Evolutionary conservation across 2,797 vertebrate genomes (phyloP).

Genomic region (Aeoliscus strigatus): DNA sequence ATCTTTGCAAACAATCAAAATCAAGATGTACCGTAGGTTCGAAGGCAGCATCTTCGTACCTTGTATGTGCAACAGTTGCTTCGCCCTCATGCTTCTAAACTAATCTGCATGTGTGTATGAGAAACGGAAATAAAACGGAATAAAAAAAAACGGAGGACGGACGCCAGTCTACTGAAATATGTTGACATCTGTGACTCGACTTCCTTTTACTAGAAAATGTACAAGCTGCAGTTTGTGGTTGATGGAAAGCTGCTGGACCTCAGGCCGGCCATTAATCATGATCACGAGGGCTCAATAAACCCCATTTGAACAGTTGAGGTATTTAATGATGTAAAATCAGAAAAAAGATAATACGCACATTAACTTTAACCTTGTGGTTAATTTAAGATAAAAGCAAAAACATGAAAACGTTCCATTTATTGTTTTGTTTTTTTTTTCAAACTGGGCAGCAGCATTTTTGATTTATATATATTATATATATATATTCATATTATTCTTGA

Average conservation of each 20-base stretch:
- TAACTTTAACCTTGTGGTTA: slow-evolving; percentile 1
- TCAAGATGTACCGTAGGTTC: slow-evolving; percentile 28
- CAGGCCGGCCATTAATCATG: slow-evolving; percentile 4
- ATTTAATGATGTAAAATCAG: slow-evolving; percentile 38
- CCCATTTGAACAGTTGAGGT: slow-evolving; percentile 48
- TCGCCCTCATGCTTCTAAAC: slow-evolving; percentile 11
- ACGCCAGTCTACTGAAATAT: neutral
- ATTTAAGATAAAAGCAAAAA: slow-evolving; percentile 10
- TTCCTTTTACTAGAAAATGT: neutral
- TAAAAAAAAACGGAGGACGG: neutral
- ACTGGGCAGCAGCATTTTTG: neutral
- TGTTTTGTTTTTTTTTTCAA: neutral
- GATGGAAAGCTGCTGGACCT: slow-evolving; percentile 28
- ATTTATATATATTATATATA: no score
- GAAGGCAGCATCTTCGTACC: slow-evolving; percentile 31
- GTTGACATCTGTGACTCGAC: slow-evolving; percentile 2
- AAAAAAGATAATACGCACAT: slow-evolving; percentile 11
- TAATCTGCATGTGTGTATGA: slow-evolving; percentile 10
- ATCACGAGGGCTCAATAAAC: slow-evolving; percentile 11
- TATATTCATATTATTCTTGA: no score
- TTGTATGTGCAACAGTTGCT: slow-evolving; percentile 54
- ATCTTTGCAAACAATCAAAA: slow-evolving; percentile 54
- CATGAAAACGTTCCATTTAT: neutral
- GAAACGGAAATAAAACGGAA: slow-evolving; percentile 15
- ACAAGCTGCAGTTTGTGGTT: slow-evolving; percentile 1